Percentiles rank a stretch among this genome's conserved stretches.
Conservation (phyloP, 2,113 vertebrate genomes). For the Hiodon alosoides region DNA sequence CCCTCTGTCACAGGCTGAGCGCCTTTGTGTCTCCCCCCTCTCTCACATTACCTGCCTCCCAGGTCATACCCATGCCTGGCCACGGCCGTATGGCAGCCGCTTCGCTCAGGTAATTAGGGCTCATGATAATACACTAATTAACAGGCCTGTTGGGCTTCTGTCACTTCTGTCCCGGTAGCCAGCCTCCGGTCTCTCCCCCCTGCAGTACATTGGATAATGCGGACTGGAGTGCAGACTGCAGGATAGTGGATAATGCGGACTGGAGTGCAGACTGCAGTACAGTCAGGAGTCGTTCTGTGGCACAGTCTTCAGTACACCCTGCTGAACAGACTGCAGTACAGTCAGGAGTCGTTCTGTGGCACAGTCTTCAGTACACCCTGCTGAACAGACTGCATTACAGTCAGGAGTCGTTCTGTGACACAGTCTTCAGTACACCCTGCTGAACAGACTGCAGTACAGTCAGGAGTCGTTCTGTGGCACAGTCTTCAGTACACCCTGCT, state of each 20-base stretch:
- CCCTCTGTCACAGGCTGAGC: neutral
- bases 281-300: neutral
- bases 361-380: conserved; percentile 57
- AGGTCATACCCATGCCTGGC: conserved; percentile 38
- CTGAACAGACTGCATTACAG: conserved; percentile 53
- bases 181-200: conserved; percentile 54
- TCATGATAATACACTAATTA: conserved; percentile 85
- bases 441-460: neutral
- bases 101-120: conserved; percentile 74
- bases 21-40: neutral
- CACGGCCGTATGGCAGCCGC: conserved; percentile 56
- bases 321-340: conserved; percentile 19
- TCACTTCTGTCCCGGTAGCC: conserved; percentile 54
- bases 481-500: neutral
- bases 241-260: neutral
- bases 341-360: neutral
- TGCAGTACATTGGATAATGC: conserved; percentile 24
- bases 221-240: conserved; percentile 21
- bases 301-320: neutral
- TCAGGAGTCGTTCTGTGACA: too few relatives aligned
- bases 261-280: conserved; percentile 12
- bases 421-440: too few relatives aligned
- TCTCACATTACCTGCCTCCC: conserved; percentile 6
- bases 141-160: conserved; percentile 65
- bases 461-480: neutral